Conservation (phyloP, 2,888 invertebrate genomes). For the Luffia ferchaultella region DNA sequence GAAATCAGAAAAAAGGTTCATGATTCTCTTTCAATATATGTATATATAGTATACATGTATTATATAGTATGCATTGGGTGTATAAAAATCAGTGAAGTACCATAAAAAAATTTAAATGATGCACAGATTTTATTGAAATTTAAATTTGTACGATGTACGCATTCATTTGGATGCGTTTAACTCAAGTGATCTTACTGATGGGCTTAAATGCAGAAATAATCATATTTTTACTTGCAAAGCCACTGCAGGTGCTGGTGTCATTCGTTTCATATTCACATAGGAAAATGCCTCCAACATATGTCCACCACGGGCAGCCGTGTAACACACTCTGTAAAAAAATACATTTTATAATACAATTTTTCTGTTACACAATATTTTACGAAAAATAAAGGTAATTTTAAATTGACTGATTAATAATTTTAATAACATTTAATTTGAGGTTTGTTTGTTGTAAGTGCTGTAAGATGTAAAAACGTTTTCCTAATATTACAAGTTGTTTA, state of each 20-base stretch:
- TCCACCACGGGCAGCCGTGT: slow-evolving; percentile 82
- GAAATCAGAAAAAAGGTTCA: slow-evolving; percentile 32
- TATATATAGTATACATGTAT: too few relatives aligned
- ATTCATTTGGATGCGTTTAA: too few relatives aligned
- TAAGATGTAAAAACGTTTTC: too few relatives aligned
- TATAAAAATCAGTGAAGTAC: too few relatives aligned
- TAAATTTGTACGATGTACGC: too few relatives aligned
- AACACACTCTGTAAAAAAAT: slow-evolving; percentile 71
- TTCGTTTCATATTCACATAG: slow-evolving; percentile 75
- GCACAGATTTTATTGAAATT: not conserved
- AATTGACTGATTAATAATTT: too few relatives aligned
- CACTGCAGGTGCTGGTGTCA: slow-evolving; percentile 85
- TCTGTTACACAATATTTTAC: too few relatives aligned
- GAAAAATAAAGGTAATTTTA: too few relatives aligned
- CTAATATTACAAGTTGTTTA: too few relatives aligned
- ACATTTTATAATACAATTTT: too few relatives aligned
- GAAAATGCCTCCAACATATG: slow-evolving; percentile 83
- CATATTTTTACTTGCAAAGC: slow-evolving; percentile 81
- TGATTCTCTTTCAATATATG: not conserved
- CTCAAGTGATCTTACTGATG: too few relatives aligned
- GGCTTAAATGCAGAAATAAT: too few relatives aligned
- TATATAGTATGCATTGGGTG: not conserved
- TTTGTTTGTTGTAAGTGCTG: not conserved
- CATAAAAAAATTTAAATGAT: not conserved
- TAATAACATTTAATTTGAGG: not conserved